These are phyloP conservation scores for Platysternon megacephalum DNA, from an alignment of 2,113 vertebrate genomes.

Conservation along the genomic window DNA sequence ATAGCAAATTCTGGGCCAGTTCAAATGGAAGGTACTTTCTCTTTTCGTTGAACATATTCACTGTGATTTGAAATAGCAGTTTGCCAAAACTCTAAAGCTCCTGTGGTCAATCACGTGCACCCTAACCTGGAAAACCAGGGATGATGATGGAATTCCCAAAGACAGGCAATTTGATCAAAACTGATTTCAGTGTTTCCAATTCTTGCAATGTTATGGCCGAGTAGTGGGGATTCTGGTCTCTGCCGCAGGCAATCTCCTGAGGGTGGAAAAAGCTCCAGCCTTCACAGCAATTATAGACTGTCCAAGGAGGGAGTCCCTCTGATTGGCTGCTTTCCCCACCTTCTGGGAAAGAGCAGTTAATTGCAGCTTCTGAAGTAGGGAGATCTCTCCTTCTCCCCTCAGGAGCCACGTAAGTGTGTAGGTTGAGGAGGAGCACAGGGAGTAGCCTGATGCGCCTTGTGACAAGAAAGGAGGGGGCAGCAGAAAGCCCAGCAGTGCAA, in stretches of 20 bases:
- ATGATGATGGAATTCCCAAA: neutral
- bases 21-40: neutral
- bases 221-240: neutral
- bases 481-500: neutral
- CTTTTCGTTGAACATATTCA: neutral
- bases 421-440: neutral
- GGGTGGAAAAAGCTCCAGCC: neutral
- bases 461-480: neutral
- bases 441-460: neutral
- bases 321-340: neutral
- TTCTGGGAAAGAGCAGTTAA: neutral
- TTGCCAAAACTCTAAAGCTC: neutral
- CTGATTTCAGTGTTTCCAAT: neutral
- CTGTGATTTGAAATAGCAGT: neutral
- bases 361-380: neutral
- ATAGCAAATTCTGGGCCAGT: neutral
- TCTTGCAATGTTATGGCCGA: neutral
- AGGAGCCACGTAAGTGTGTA: neutral
- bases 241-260: neutral
- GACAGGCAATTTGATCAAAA: neutral
- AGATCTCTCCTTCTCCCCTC: neutral
- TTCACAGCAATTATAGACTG: neutral
- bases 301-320: neutral
- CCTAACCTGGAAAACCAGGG: neutral
- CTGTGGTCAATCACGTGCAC: neutral